phyloP scores from a whole-genome alignment of 1,140 invertebrate genomes.

The Aricia agestis region DNA sequence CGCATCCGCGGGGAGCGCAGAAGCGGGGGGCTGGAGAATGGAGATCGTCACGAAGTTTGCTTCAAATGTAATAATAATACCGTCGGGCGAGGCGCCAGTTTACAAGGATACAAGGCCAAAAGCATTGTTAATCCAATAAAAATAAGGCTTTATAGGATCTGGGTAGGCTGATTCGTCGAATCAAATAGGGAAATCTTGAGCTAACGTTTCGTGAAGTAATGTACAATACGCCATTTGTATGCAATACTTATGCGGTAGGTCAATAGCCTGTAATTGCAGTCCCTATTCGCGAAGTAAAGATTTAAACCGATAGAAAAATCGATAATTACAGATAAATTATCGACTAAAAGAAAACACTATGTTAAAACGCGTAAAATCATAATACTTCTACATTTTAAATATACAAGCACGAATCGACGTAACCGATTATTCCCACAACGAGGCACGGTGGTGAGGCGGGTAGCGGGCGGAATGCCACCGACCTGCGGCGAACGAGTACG shows the following conservation, averaged over 20 bases:
- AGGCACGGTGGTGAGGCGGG: constrained; percentile 67
- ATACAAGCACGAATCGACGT: constrained; percentile 41
- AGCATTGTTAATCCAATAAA: constrained; percentile 60
- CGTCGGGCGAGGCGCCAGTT: constrained; percentile 72
- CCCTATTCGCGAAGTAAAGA: constrained; percentile 18
- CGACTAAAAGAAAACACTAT: background rate
- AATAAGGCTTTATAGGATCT: constrained; percentile 21
- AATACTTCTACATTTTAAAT: constrained; percentile 15
- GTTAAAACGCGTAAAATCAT: background rate
- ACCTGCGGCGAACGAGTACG: constrained; percentile 69
- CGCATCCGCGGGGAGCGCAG: constrained; percentile 67
- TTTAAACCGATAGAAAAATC: background rate
- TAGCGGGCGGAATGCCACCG: constrained; percentile 67
- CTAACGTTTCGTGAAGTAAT: background rate
- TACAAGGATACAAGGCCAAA: constrained; percentile 74
- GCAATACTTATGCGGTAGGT: constrained; percentile 41
- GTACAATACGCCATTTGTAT: constrained; percentile 17
- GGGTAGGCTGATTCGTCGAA: background rate
- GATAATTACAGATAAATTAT: background rate
- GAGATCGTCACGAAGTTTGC: constrained; percentile 74
- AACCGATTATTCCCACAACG: constrained; percentile 69
- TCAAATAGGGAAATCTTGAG: constrained; percentile 13
- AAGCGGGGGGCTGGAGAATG: constrained; percentile 55
- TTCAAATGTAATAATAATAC: constrained; percentile 74
- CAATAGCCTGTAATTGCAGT: constrained; percentile 64